Evolutionary conservation across 2,888 invertebrate genomes (phyloP), one percentile per base, ranked within the genome.

Genomic region (Volucella zonaria): DNA sequence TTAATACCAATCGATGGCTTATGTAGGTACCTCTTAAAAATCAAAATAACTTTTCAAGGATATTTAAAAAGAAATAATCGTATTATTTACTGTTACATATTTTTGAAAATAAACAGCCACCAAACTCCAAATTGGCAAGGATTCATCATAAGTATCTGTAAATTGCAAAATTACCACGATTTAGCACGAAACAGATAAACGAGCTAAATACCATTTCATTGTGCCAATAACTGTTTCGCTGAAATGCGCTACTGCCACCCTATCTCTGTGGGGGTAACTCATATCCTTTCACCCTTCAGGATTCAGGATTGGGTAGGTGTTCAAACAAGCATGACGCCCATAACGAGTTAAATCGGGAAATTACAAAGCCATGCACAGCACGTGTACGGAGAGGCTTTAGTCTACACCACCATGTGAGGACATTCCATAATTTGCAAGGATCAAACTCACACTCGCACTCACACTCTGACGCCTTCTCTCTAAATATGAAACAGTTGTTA

Each of bases 91-190:
- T 31, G 31, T 31, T 31, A 31, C 31, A 31, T n/a, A n/a, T 31
- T 31, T 31, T 31, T 0, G 6, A 31, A 2, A 6, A 31, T 31
- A 31, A 31, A 31, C 31, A 31, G 6, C 31, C 6, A 1, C 6
- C 0, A 2, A 23, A 23, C 18, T 18, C 4, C 23, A 1, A 23
- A 23, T 62, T 38, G 18, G 40, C 18, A 70, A 56, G 31, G 31
- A 59, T 66, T 52, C 40, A 18, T 40, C 31, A 59, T 58, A 71
- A 66, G 43, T 45, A 78, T 52, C 64, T 71, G 64, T 58, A 59
- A 78, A 78, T 71, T 71, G 38, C 15, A n/a, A 64, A 70, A 71
- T 64, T 71, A 59, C 66, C 78, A 66, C 8, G 64, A 58, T 78
- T 78, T 66, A 78, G 49, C 59, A 42, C 58, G 70, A 49, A 47